A percentile compares a stretch with the other conserved stretches of the same genome.
phyloP scores from a whole-genome alignment of 2,888 invertebrate species.

The Colostygia pectinataria region DNA sequence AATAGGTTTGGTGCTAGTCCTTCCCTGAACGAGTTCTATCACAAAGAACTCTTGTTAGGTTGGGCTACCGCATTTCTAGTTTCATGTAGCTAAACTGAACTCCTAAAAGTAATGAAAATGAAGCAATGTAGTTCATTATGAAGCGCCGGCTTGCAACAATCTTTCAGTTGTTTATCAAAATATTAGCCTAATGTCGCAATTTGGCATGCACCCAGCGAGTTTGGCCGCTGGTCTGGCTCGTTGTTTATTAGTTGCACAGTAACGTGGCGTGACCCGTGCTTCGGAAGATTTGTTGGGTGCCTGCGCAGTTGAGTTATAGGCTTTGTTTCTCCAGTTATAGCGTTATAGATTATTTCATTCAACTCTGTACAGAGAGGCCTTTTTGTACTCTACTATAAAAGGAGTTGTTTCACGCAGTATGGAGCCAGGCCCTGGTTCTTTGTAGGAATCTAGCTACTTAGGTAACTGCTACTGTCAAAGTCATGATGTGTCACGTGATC shows the following conservation, averaged over 20 bases:
- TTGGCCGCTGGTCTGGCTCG: constrained; percentile 40
- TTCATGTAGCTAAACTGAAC: too few species aligned
- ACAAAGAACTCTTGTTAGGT: too few species aligned
- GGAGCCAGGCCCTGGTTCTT: too few species aligned
- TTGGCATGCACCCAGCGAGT: constrained; percentile 55
- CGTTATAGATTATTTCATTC: constrained; percentile 13
- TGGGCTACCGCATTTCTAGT: too few species aligned
- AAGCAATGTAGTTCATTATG: constrained; percentile 15
- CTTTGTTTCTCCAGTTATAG: constrained; percentile 42
- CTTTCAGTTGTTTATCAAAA: constrained; percentile 47
- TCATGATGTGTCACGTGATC: too few species aligned
- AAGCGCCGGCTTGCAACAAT: constrained; percentile 12
- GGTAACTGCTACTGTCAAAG: too few species aligned
- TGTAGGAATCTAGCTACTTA: too few species aligned
- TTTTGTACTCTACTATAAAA: not conserved
- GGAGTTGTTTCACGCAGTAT: too few species aligned
- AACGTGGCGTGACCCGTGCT: constrained; percentile 34
- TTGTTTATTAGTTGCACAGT: constrained; percentile 39
- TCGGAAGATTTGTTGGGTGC: constrained; percentile 50
- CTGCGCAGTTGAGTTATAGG: constrained; percentile 47
- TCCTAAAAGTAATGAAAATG: too few species aligned
- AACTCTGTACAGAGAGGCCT: constrained; percentile 1
- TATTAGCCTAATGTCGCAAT: constrained; percentile 59
- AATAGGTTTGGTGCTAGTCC: too few species aligned
- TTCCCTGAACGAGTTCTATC: too few species aligned